phyloP scores from a whole-genome alignment of 2,113 vertebrate genomes.

The Prunella himalayana region DNA sequence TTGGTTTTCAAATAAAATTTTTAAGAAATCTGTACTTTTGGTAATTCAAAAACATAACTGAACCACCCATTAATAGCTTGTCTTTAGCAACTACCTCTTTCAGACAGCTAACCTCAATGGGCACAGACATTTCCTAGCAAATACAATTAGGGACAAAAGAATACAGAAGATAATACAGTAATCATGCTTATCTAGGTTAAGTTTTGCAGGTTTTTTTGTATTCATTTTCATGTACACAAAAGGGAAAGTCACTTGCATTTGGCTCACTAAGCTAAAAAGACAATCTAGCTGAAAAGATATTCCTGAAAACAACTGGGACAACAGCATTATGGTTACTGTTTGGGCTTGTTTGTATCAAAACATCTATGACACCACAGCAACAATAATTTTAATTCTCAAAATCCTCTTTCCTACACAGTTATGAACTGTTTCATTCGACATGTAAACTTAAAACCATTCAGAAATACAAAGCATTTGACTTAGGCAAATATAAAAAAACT shows the following conservation, averaged over 20 bases:
- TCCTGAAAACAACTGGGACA: background rate
- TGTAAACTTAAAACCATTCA: background rate
- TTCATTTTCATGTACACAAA: background rate
- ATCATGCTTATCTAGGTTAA: background rate
- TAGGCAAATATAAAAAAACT: background rate
- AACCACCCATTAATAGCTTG: background rate
- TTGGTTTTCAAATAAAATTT: background rate
- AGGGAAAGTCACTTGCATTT: background rate
- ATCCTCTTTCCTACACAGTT: background rate
- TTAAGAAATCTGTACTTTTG: background rate
- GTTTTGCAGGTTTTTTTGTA: background rate
- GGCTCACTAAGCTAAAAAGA: background rate
- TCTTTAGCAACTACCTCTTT: background rate
- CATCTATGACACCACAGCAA: background rate
- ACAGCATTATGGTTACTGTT: background rate
- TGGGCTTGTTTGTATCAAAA: background rate
- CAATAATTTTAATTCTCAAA: background rate
- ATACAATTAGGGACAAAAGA: background rate
- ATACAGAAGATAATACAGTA: background rate
- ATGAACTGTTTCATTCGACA: background rate
- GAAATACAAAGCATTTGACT: background rate
- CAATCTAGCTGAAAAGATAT: background rate
- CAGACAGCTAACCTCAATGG: background rate
- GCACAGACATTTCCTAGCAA: background rate
- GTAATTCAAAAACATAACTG: background rate